phyloP scores from a whole-genome alignment of 2,888 invertebrate species.

The Ernsta delagoae region DNA sequence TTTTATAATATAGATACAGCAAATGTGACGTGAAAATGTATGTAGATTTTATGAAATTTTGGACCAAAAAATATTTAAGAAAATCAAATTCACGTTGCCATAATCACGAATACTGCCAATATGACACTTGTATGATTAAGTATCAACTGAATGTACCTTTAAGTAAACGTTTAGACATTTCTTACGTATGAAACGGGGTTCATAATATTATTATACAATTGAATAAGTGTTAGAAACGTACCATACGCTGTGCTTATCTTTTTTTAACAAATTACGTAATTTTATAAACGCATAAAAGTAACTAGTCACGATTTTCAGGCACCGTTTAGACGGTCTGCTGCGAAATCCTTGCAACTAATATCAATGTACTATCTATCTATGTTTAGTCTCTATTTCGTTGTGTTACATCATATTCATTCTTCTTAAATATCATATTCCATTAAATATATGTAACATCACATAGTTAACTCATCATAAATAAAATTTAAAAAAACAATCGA shows the following conservation, averaged over 20 bases:
- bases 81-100: conserved; percentile 83
- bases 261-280: conserved; percentile 29
- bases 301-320: conserved; percentile 44
- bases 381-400: conserved; percentile 32
- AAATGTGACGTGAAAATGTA: conserved; percentile 64
- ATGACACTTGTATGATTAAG: conserved; percentile 71
- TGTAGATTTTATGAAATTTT: conserved; percentile 70
- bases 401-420: conserved; percentile 35
- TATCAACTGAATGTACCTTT: conserved; percentile 35
- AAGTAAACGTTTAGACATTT: conserved; percentile 21
- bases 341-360: conserved; percentile 33
- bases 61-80: conserved; percentile 81
- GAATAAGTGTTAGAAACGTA: conserved; percentile 42
- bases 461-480: background rate
- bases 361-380: conserved; percentile 23
- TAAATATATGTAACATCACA: conserved; percentile 26
- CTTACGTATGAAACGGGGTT: conserved; percentile 46
- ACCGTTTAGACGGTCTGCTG: conserved; percentile 34
- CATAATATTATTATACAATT: conserved; percentile 73
- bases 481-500: background rate
- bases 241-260: conserved; percentile 7
- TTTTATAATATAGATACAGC: conserved; percentile 53
- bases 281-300: conserved; percentile 37
- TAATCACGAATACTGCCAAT: conserved; percentile 80
- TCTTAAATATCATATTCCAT: conserved; percentile 28